Percentiles rank a stretch among this genome's conserved stretches.
phyloP scores from a whole-genome alignment of 2,888 invertebrate genomes.

The Ganaspis brasiliensis region DNA sequence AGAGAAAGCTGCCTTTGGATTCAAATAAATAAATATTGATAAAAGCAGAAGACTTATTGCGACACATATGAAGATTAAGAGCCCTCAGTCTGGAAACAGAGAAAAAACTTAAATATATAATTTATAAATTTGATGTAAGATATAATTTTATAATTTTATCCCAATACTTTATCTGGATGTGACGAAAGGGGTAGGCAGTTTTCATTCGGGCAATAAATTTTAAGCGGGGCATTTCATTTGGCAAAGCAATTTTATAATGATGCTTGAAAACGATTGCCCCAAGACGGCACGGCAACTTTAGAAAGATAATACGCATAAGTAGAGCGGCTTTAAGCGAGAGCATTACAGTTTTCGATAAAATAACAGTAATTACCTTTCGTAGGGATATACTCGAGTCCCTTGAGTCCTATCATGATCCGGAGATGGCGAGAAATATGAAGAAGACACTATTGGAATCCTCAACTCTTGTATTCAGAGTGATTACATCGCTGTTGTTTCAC shows the following conservation, averaged over 20 bases:
- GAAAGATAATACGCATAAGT: slow-evolving; percentile 74
- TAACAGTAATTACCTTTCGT: slow-evolving; percentile 76
- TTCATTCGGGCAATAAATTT: slow-evolving; percentile 35
- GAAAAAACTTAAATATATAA: background rate
- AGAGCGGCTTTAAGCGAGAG: slow-evolving; percentile 73
- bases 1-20: background rate
- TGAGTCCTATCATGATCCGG: slow-evolving; percentile 63
- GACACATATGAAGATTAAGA: background rate
- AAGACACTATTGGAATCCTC: slow-evolving; percentile 45
- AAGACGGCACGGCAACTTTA: slow-evolving; percentile 66
- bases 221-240: slow-evolving; percentile 73
- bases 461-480: slow-evolving; percentile 20
- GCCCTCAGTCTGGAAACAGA: background rate
- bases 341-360: slow-evolving; percentile 77
- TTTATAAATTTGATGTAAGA: background rate
- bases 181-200: background rate
- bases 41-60: background rate
- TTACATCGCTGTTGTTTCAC: slow-evolving; percentile 40
- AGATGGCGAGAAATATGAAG: slow-evolving; percentile 65
- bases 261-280: slow-evolving; percentile 74
- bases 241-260: slow-evolving; percentile 76
- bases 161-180: slow-evolving; percentile 30
- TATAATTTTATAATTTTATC: slow-evolving; percentile 4
- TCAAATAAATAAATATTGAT: slow-evolving; percentile 20
- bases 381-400: slow-evolving; percentile 60